A percentile compares a stretch with the other conserved stretches of the same genome.
These are phyloP conservation scores for Chaenodraco wilsoni DNA, from an alignment of 2,797 vertebrate species.

Conservation along the genomic window DNA sequence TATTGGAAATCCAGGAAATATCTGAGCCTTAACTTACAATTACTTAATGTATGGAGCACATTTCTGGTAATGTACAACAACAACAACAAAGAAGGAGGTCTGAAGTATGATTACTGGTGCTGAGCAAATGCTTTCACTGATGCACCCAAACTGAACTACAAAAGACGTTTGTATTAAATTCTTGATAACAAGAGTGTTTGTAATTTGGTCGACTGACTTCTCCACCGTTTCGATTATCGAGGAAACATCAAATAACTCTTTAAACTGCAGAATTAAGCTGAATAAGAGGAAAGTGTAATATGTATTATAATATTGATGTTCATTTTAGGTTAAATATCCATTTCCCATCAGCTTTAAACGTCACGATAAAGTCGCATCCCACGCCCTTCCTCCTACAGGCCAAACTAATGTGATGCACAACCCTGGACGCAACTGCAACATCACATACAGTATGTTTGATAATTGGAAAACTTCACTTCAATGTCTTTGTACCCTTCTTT, in stretches of 20 bases:
- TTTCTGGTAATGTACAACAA: background rate
- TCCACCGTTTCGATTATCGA: conserved; percentile 7
- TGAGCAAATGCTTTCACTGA: background rate
- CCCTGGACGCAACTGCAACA: background rate
- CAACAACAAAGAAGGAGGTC: background rate
- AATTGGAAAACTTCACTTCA: conserved; percentile 1
- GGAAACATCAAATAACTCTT: conserved; percentile 13
- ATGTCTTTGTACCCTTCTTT: background rate
- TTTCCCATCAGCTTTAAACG: conserved; percentile 1
- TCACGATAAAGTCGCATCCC: background rate
- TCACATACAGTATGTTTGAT: background rate
- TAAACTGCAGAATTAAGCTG: background rate
- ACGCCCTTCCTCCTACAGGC: background rate
- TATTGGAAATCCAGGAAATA: conserved; percentile 1
- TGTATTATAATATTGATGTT: conserved; percentile 9
- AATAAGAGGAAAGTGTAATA: background rate
- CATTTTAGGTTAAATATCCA: background rate
- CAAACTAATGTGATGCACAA: background rate
- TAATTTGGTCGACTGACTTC: conserved; percentile 2
- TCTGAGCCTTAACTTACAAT: background rate
- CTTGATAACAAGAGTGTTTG: background rate
- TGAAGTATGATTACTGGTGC: background rate
- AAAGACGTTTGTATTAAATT: background rate
- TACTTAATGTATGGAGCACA: background rate
- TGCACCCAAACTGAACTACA: background rate